A percentile compares a stretch with the other conserved stretches of the same genome.
Conservation (phyloP, 2,113 vertebrate species). For the Brienomyrus longianalis region DNA sequence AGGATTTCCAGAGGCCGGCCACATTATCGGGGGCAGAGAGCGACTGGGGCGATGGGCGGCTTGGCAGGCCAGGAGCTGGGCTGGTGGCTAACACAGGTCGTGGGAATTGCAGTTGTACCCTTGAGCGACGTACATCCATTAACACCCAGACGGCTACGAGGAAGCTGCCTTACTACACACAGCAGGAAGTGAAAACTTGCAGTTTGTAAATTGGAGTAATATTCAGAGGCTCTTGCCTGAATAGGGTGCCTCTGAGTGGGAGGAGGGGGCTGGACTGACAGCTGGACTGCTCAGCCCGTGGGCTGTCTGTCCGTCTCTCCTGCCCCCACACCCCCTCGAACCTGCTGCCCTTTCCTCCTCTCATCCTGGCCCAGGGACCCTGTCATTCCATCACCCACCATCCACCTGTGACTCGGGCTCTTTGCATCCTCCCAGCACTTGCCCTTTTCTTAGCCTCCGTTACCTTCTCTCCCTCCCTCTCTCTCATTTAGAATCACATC, state of each 20-base stretch:
- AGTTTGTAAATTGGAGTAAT: background rate
- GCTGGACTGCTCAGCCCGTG: background rate
- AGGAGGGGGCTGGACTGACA: background rate
- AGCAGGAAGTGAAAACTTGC: background rate
- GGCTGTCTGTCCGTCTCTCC: background rate
- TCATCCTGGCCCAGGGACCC: background rate
- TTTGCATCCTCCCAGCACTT: background rate
- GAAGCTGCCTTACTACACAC: background rate
- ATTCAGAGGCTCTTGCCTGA: background rate
- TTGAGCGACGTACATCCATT: background rate
- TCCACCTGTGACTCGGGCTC: background rate
- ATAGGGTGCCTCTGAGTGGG: background rate
- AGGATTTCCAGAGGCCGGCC: background rate
- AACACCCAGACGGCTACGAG: background rate
- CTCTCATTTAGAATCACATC: background rate
- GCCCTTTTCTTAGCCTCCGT: background rate
- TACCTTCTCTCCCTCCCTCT: background rate
- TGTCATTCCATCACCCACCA: background rate
- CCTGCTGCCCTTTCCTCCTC: background rate
- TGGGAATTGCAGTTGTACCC: background rate
- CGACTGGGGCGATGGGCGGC: background rate
- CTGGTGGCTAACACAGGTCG: background rate
- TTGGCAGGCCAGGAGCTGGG: background rate
- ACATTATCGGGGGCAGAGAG: background rate
- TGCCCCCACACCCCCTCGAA: background rate